A percentile compares a stretch with the other conserved stretches of the same genome.
Conservation (phyloP, 2,113 vertebrate genomes). For the Struthidea cinerea region DNA sequence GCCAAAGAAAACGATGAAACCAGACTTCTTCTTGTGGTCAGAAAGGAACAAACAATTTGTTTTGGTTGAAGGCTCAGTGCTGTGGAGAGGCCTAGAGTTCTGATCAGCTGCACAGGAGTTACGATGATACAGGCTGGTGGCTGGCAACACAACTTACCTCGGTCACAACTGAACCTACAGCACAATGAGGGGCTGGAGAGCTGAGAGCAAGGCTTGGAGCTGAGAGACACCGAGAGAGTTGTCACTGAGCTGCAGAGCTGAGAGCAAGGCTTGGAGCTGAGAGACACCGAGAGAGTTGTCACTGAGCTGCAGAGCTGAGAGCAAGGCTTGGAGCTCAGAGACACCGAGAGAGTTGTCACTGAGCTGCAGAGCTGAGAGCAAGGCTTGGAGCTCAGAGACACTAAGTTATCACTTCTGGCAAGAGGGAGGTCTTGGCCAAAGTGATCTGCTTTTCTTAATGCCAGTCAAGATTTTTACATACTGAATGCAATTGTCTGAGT, state of each 20-base stretch:
- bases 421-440: background rate
- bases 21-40: slow-evolving; percentile 48
- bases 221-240: background rate
- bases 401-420: background rate
- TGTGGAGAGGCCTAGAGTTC: background rate
- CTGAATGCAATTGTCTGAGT: background rate
- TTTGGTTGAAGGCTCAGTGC: slow-evolving; percentile 36
- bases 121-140: background rate
- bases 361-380: background rate
- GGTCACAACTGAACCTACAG: background rate
- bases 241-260: background rate
- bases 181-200: background rate
- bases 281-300: background rate
- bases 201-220: background rate
- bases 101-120: slow-evolving; percentile 19
- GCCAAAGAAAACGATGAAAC: slow-evolving; percentile 57
- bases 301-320: background rate
- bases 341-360: background rate
- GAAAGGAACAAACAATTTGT: slow-evolving; percentile 57
- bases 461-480: background rate
- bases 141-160: background rate
- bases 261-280: background rate
- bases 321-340: background rate
- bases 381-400: background rate
- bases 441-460: background rate